phyloP scores from a whole-genome alignment of 2,113 vertebrate species.

The Chinchilla lanigera region DNA sequence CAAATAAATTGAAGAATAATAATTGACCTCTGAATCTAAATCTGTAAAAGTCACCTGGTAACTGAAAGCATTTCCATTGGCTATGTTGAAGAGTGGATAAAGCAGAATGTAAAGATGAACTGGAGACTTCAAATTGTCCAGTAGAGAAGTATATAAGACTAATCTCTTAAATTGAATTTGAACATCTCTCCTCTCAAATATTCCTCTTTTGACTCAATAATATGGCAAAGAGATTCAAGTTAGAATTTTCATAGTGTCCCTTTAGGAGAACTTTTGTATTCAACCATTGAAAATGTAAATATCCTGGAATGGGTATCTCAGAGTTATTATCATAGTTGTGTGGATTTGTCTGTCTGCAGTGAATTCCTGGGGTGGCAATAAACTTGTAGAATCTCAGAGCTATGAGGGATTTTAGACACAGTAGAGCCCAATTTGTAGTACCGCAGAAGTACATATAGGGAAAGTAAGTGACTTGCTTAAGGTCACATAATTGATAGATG shows the following conservation, averaged over 20 bases:
- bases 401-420: neutral
- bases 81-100: neutral
- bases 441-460: neutral
- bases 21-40: neutral
- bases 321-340: neutral
- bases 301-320: neutral
- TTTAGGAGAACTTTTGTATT: neutral
- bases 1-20: neutral
- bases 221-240: neutral
- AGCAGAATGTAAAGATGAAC: neutral
- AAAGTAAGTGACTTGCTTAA: neutral
- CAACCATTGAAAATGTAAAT: neutral
- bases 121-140: neutral
- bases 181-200: neutral
- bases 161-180: neutral
- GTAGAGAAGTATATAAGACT: neutral
- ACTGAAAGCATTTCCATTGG: neutral
- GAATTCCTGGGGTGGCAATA: neutral
- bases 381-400: slow-evolving; percentile 11
- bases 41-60: neutral
- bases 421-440: neutral
- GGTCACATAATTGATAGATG: neutral
- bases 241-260: neutral
- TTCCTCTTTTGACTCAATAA: neutral
- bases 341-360: neutral